Base-by-base conservation (phyloP, 2,888 invertebrate species). In the Terebella lapidaria region DNA sequence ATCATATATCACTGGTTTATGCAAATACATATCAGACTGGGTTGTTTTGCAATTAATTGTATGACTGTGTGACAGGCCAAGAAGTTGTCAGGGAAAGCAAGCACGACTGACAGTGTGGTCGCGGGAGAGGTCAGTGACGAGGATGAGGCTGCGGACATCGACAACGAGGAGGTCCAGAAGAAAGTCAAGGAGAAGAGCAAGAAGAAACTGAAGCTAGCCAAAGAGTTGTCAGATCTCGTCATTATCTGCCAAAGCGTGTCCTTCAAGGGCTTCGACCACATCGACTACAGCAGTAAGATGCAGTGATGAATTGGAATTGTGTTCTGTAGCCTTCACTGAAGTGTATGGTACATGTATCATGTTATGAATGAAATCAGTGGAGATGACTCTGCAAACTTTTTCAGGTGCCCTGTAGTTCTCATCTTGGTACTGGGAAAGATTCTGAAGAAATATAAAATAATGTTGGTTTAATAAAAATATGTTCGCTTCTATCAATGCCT, bases 211-310 rank as follows among this genome's bases (percentile, higher is more conserved):
- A 76, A 75, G 56, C 67, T 80, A 27, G 71, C 71, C 22, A 69
- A 67, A 5, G 71, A 75, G 59, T 73, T 83, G 61, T 81, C 80
- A 46, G 77, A 75, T 63, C 71, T 75, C 58, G 81, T 82, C 24
- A 75, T 73, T 62, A 74, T 81, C 70, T 76, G 78, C 56, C 76
- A 81, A 63, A 80, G 81, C 56, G 79, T 80, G 24, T 73, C 76
- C 52, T 83, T 82, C 70, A 75, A 76, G 28, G 74, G 74, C 27
- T 77, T 80, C 47, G 72, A 78, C 22, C 67, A 75, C 46, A 68
- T 77, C n/a, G 60, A 68, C 2, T 60, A 69, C 26, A 70, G 74
- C 53, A 73, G 81, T 80, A 67, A 64, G 68, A 69, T 49, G n/a
- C n/a, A n/a, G n/a, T n/a, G n/a, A n/a, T n/a, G n/a, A n/a, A n/a